These are phyloP conservation scores for Callipepla squamata DNA, from an alignment of 2,113 vertebrate species.

Conservation along the genomic window DNA sequence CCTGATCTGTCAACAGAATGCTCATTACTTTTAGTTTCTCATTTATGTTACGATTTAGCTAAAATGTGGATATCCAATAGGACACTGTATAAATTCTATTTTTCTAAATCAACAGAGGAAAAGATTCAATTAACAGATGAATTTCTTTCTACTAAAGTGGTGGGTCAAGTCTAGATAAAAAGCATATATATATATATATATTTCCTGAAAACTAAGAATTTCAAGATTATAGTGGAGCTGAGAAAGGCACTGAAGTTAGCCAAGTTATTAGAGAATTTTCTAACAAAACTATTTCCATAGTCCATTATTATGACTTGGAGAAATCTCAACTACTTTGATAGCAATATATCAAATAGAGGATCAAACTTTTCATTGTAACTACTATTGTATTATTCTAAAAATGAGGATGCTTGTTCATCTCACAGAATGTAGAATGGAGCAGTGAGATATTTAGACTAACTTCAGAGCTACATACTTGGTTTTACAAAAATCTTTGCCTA, in stretches of 20 bases:
- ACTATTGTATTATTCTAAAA: background rate
- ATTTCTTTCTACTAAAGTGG: background rate
- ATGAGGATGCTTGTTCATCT: background rate
- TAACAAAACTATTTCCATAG: background rate
- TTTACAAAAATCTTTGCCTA: background rate
- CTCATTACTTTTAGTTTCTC: constrained; percentile 3
- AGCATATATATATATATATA: no score
- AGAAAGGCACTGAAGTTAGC: background rate
- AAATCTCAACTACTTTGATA: background rate
- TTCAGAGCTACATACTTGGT: background rate
- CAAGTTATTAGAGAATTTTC: background rate
- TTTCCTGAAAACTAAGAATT: background rate
- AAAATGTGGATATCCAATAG: constrained; percentile 6
- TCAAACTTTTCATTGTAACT: background rate
- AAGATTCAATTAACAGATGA: background rate
- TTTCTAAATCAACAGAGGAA: background rate
- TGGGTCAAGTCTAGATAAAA: background rate
- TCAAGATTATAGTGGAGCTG: background rate
- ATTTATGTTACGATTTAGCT: constrained; percentile 42
- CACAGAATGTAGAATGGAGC: background rate
- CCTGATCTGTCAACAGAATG: constrained; percentile 42
- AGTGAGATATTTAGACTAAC: background rate
- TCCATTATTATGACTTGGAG: background rate
- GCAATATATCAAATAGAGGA: background rate
- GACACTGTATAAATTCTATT: background rate